These are phyloP conservation scores for Calosoma granatense DNA, from an alignment of 1,140 invertebrate species.

Conservation along the genomic window DNA sequence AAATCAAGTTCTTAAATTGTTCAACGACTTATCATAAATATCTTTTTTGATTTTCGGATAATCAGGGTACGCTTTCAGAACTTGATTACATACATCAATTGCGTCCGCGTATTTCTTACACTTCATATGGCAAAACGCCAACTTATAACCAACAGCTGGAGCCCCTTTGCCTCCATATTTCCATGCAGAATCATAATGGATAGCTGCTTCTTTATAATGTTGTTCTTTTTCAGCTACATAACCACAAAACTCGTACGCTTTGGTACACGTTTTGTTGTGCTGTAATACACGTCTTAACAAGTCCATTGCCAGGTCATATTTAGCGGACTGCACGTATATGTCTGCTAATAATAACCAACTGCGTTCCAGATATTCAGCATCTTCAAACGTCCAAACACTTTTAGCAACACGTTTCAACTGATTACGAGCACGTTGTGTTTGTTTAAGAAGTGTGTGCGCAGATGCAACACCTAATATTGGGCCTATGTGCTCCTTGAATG, in stretches of 20 bases:
- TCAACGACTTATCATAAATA: conserved; percentile 88
- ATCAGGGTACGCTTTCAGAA: conserved; percentile 72
- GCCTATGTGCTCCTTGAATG: conserved; percentile 67
- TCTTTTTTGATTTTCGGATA: conserved; percentile 89
- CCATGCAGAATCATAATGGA: conserved; percentile 80
- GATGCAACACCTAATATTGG: conserved; percentile 81
- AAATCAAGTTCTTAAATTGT: conserved; percentile 59
- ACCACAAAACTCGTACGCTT: conserved; percentile 84
- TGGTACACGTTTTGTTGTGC: conserved; percentile 83
- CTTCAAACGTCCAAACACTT: conserved; percentile 82
- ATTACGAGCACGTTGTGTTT: conserved; percentile 79
- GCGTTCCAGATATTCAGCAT: conserved; percentile 90
- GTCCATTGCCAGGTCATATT: conserved; percentile 78
- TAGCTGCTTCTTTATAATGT: conserved; percentile 75
- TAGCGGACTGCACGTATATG: conserved; percentile 79
- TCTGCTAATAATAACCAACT: conserved; percentile 91
- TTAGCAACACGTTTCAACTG: conserved; percentile 85
- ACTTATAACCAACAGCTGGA: conserved; percentile 79
- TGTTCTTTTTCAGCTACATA: conserved; percentile 88
- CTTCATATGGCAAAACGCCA: conserved; percentile 88
- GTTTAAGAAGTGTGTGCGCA: conserved; percentile 81
- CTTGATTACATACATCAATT: conserved; percentile 74
- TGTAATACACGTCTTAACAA: conserved; percentile 69
- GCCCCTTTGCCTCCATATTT: conserved; percentile 68
- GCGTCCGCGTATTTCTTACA: conserved; percentile 78